phyloP scores from a whole-genome alignment of 1,140 invertebrate genomes.

The Achroia grisella region DNA sequence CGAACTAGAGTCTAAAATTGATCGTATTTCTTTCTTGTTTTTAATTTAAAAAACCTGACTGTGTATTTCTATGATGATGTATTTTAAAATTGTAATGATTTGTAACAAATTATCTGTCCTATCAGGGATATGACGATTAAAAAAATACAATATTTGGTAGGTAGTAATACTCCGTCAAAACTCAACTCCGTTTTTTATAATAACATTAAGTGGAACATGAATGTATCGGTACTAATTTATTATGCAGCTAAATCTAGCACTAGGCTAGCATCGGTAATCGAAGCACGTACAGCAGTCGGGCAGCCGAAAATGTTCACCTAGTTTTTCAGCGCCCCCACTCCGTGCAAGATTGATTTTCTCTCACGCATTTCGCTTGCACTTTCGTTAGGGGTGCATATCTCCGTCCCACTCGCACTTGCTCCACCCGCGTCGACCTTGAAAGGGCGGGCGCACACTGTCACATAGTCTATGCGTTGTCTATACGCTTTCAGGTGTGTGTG shows the following conservation, averaged over 20 bases:
- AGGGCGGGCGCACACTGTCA: slow-evolving; percentile 42
- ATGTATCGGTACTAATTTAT: too few species aligned
- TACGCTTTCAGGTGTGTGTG: slow-evolving; percentile 29
- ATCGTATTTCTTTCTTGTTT: too few species aligned
- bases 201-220: too few species aligned
- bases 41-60: too few species aligned
- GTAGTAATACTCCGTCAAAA: too few species aligned
- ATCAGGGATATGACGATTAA: too few species aligned
- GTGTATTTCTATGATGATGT: too few species aligned
- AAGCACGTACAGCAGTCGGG: slow-evolving; percentile 12
- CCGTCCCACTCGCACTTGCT: slow-evolving; percentile 31
- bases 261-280: slow-evolving; percentile 10
- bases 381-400: slow-evolving; percentile 37
- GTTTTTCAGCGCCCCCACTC: slow-evolving; percentile 48
- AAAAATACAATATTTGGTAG: too few species aligned
- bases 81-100: too few species aligned
- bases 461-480: slow-evolving; percentile 32
- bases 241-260: slow-evolving; percentile 9
- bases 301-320: slow-evolving; percentile 56
- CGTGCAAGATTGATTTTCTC: slow-evolving; percentile 70
- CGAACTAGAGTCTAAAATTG: too few species aligned
- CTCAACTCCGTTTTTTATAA: too few species aligned
- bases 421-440: slow-evolving; percentile 57
- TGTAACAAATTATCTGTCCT: too few species aligned
- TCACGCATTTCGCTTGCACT: slow-evolving; percentile 65